Evolutionary conservation across 2,888 invertebrate genomes (phyloP).

Genomic region (Esperia sulphurella): DNA sequence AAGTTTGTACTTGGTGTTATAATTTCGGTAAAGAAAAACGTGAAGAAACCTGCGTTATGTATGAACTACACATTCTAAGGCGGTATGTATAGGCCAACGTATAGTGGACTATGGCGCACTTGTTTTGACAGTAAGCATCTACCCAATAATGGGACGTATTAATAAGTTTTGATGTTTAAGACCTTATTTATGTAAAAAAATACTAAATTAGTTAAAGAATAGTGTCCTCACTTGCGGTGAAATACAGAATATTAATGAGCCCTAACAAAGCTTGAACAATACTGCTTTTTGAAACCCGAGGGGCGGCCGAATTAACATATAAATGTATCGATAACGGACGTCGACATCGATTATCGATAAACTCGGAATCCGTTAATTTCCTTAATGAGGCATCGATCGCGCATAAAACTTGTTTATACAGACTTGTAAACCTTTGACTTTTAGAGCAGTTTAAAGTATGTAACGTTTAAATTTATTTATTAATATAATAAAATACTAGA

Average conservation of each 20-base stretch:
- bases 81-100: too few relatives aligned
- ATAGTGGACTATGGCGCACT: too few relatives aligned
- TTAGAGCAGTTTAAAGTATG: constrained; percentile 7
- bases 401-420: constrained; percentile 15
- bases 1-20: too few relatives aligned
- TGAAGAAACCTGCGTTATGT: too few relatives aligned
- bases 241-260: background rate
- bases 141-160: too few relatives aligned
- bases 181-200: too few relatives aligned
- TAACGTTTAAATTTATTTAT: constrained; percentile 27
- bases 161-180: too few relatives aligned
- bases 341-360: constrained; percentile 19
- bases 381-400: constrained; percentile 14
- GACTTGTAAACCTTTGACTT: constrained; percentile 2
- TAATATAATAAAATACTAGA: constrained; percentile 33
- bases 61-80: too few relatives aligned
- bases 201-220: background rate
- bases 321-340: constrained; percentile 26
- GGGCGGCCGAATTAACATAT: constrained; percentile 32
- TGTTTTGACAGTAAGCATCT: too few relatives aligned
- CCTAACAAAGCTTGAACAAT: constrained; percentile 25
- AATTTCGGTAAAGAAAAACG: too few relatives aligned
- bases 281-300: constrained; percentile 26
- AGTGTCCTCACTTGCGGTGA: background rate
- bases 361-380: constrained; percentile 14